Evolutionary conservation across 2,888 invertebrate genomes (phyloP).

Genomic region (Willowsia nigromaculata): DNA sequence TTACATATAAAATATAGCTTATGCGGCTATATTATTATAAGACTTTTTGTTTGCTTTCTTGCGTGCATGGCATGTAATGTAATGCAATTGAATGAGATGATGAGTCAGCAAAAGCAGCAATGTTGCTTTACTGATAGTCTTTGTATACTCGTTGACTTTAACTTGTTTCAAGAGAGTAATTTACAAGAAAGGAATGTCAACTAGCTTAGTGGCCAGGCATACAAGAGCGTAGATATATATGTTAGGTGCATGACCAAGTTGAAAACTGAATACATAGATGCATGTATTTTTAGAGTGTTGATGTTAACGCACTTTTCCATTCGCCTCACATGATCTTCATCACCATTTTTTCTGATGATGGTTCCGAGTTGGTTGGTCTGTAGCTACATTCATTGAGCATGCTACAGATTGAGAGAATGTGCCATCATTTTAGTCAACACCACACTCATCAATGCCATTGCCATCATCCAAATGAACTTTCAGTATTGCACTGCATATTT

Average conservation of each 20-base stretch:
- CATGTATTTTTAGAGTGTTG: not conserved
- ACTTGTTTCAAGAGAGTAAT: slow-evolving; percentile 65
- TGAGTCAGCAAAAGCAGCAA: slow-evolving; percentile 54
- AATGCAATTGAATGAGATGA: slow-evolving; percentile 21
- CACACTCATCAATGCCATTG: slow-evolving; percentile 26
- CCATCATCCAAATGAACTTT: slow-evolving; percentile 19
- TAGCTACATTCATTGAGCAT: not conserved
- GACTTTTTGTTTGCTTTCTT: not conserved
- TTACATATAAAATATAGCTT: slow-evolving; percentile 18
- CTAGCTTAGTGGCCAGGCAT: not conserved
- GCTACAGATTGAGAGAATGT: slow-evolving; percentile 5
- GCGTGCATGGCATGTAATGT: slow-evolving; percentile 5
- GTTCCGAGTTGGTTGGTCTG: not conserved
- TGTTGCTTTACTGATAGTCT: not conserved
- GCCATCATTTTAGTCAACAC: slow-evolving; percentile 26
- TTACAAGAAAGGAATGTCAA: slow-evolving; percentile 65
- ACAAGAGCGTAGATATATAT: not conserved
- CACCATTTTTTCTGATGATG: slow-evolving; percentile 12
- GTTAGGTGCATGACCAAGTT: not conserved
- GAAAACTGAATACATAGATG: not conserved
- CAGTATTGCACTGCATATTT: slow-evolving; percentile 32
- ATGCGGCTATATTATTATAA: no score
- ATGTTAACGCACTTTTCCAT: slow-evolving; percentile 19
- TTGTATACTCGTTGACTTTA: slow-evolving; percentile 40
- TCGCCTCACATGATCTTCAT: not conserved